Conservation (phyloP, 2,797 vertebrate species). For the Amazona ochrocephala region DNA sequence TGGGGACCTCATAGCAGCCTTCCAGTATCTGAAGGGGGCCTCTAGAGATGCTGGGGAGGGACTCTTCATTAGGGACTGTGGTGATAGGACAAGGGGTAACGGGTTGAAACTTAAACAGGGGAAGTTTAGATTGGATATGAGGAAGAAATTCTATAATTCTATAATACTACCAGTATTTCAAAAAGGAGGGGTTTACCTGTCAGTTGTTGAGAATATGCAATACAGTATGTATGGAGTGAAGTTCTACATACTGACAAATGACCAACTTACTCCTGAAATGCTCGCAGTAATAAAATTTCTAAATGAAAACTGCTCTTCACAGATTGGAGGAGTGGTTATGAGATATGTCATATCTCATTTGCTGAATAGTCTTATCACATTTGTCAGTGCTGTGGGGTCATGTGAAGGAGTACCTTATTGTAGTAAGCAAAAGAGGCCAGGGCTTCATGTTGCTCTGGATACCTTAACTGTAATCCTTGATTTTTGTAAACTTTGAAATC, state of each 20-base stretch:
- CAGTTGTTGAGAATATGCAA: neutral
- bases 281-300: neutral
- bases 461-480: neutral
- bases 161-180: neutral
- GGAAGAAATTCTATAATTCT: no score
- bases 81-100: no score
- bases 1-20: no score
- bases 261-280: neutral
- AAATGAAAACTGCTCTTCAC: neutral
- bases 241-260: neutral
- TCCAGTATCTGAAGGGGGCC: no score
- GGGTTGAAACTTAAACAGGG: no score
- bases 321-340: neutral
- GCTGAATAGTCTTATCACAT: neutral
- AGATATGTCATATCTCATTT: neutral
- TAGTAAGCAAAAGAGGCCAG: neutral
- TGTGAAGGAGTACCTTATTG: neutral
- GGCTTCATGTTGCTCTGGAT: neutral
- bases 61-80: no score
- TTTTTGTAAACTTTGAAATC: neutral
- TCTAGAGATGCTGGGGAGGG: no score
- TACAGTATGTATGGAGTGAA: neutral
- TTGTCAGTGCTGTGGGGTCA: neutral
- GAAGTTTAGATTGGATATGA: no score
- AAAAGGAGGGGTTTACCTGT: neutral